phyloP scores from a whole-genome alignment of 2,113 vertebrate species.

The Thryonomys swinderianus region DNA sequence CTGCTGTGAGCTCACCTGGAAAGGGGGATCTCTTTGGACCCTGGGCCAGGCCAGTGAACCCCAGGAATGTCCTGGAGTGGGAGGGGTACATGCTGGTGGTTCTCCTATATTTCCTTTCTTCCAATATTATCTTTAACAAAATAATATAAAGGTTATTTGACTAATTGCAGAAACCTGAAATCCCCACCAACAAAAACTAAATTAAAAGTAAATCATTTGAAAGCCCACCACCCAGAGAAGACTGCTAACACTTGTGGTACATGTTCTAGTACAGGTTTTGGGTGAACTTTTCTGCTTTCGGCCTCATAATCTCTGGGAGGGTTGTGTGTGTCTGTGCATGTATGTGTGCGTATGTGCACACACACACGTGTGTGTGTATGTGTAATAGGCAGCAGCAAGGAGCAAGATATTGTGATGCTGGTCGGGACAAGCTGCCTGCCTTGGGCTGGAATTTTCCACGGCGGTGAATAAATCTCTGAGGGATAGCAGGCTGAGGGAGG shows the following conservation, averaged over 20 bases:
- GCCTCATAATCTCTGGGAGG: not conserved
- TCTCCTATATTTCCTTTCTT: not conserved
- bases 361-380: not conserved
- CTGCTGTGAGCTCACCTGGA: not conserved
- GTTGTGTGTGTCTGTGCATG: accelerated
- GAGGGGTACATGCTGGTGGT: not conserved
- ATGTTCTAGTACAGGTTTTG: not conserved
- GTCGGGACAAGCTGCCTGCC: constrained; percentile 58
- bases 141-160: not conserved
- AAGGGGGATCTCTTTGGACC: not conserved
- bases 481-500: constrained; percentile 9
- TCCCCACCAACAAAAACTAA: not conserved
- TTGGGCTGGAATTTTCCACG: constrained; percentile 62
- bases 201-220: not conserved
- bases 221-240: not conserved
- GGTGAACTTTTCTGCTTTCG: not conserved
- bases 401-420: constrained; percentile 18
- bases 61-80: not conserved
- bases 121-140: not conserved
- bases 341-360: accelerated
- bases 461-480: constrained; percentile 79
- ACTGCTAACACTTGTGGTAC: accelerated
- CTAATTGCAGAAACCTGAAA: not conserved
- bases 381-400: not conserved
- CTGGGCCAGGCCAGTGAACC: accelerated